Base-by-base conservation (phyloP, 2,888 invertebrate species). In the Craniophora ligustri region DNA sequence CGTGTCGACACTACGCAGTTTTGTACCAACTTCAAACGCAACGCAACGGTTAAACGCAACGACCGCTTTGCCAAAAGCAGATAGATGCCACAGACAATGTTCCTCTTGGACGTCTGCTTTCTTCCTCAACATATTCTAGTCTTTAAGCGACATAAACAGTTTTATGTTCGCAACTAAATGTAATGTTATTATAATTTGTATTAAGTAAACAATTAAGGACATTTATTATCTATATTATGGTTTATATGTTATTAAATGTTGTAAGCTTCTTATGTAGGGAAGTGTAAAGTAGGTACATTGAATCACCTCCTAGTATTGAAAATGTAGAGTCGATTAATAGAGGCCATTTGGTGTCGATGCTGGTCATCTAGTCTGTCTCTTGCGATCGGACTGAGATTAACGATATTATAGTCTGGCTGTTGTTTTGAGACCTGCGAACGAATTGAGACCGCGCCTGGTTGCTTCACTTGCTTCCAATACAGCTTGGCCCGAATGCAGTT, bases 71-170 rank as follows among this genome's bases (percentile, higher is more conserved):
- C 86, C 83, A 84, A 61, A 55, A 87, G 88, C 88, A 89, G 89
- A 82, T 78, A 78, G 89, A 82, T 78, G 77, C 73, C 79, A 81
- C 80, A 75, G 82, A 85, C 84, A 82, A 83, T 51, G 84, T 86
- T 87, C 86, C 87, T 87, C 84, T 82, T 81, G 85, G 87, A 89
- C 86, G 84, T 90, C 90, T 92, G 92, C 91, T 91, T 88, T 88
- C 88, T 91, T 91, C 93, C 93, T 94, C 92, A 93, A 93, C 86
- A 86, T 89, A 91, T 93, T 93, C 93, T 93, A 93, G 93, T 93
- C 93, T 89, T 82, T 83, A 81, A 75, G 92, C 92, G 88, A 87
- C 89, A 86, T 89, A 86, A 86, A 85, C 72, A 75, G 68, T 78
- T 85, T 86, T 89, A 89, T 88, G 91, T 81, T 85, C 86, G 92